Conservation (phyloP, 2,113 vertebrate genomes). For the Misgurnus anguillicaudatus region DNA sequence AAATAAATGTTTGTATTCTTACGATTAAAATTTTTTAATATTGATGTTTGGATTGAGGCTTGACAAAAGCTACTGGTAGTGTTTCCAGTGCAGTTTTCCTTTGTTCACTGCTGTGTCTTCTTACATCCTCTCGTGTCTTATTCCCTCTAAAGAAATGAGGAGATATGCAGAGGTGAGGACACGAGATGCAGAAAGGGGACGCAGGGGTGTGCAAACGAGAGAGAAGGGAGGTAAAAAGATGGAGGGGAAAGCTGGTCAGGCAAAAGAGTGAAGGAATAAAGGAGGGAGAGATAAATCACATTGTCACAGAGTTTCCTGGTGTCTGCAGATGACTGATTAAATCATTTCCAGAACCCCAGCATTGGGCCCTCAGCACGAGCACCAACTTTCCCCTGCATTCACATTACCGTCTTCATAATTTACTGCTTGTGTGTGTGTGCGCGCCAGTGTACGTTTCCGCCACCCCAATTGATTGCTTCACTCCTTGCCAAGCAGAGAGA, state of each 20-base stretch:
- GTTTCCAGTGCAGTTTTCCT: background rate
- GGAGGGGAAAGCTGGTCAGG: constrained; percentile 26
- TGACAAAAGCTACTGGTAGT: background rate
- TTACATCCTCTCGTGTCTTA: background rate
- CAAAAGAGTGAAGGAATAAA: constrained; percentile 16
- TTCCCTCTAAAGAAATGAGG: constrained; percentile 10
- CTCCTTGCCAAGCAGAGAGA: constrained; percentile 30
- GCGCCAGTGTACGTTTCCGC: background rate
- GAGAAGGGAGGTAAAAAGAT: constrained; percentile 32
- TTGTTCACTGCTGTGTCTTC: background rate
- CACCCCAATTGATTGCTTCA: constrained; percentile 36
- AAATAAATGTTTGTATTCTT: too few relatives aligned
- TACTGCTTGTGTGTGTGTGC: constrained; percentile 17
- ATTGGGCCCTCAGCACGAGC: constrained; percentile 44
- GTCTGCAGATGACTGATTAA: constrained; percentile 59
- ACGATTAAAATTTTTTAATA: too few relatives aligned
- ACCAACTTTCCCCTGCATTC: constrained; percentile 45
- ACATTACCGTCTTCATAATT: constrained; percentile 48
- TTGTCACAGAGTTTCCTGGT: constrained; percentile 54
- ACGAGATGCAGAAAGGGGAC: background rate
- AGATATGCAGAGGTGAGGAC: background rate
- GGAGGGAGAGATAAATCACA: constrained; percentile 50
- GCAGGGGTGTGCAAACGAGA: constrained; percentile 5
- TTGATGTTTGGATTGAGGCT: too few relatives aligned
- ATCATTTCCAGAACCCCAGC: constrained; percentile 49